Evolutionary conservation across 2,888 invertebrate genomes (phyloP), one percentile per base, ranked within the genome.

Genomic region (Lepidochrysops patricia): DNA sequence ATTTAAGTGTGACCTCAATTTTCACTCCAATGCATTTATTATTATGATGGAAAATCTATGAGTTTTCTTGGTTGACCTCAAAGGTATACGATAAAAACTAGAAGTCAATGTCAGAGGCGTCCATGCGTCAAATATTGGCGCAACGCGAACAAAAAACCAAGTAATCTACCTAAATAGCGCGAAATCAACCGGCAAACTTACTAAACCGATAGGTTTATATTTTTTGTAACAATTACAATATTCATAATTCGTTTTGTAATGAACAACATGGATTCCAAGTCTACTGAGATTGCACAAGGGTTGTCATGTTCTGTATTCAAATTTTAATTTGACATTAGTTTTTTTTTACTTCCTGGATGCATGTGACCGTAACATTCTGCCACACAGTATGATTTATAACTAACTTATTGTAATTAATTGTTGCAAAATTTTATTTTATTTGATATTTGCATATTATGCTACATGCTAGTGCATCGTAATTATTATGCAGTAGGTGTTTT

Each of bases 81-180:
- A 61, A 64, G 58, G 61, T 80, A 80, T 75, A 76, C 75, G 75
- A 83, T 82, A 85, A 88, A 88, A 66, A 71, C 68, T 62, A 66
- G 9, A 43, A 72, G 74, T 79, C 89, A 89, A 88, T 89, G 88
- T 83, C 89, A 84, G 73, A 68, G 65, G 67, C 82, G 75, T 67
- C 80, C 82, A 84, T 80, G 86, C 88, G 87, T 84, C 77, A 83
- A 80, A 73, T 72, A 77, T 80, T 88, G 82, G 73, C 79, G 81
- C 84, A 88, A 85, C 80, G 74, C 69, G 64, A 70, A 56, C 76
- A 83, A 87, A 84, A 86, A 88, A 80, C 75, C 83, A 77, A 80
- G 75, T 84, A 86, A 88, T 87, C 80, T 84, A 68, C 78, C 80
- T 86, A 88, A 88, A 86, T 79, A 83, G 81, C 87, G 84, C 79